Percentiles rank a stretch among this genome's conserved stretches.
Evolutionary conservation across 1,140 invertebrate genomes (phyloP).

Genomic region (Euura lappo): DNA sequence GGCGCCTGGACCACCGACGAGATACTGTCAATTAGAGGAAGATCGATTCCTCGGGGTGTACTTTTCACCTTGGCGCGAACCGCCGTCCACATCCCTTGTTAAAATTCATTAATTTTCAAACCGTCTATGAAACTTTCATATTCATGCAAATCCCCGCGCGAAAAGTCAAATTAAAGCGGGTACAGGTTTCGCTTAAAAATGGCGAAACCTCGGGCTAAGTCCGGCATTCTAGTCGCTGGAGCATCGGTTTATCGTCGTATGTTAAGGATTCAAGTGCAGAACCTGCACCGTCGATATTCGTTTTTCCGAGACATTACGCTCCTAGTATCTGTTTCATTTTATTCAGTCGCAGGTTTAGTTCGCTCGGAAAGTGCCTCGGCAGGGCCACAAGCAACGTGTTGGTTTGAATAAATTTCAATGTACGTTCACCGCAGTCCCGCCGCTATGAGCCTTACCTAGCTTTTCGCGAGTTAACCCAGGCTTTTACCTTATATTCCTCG

Average conservation of each 20-base stretch:
- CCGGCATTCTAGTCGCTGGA: no score
- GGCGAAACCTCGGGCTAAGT: neutral
- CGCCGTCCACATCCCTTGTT: slow-evolving; percentile 42
- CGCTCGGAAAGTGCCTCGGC: neutral
- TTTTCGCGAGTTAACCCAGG: neutral
- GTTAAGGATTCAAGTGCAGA: neutral
- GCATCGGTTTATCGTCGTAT: neutral
- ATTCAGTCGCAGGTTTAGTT: neutral
- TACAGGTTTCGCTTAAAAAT: neutral
- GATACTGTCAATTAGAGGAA: no score
- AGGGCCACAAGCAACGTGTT: neutral
- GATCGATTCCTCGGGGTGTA: no score
- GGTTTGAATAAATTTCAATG: neutral
- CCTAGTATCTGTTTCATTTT: neutral
- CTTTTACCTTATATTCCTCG: neutral
- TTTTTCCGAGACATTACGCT: neutral
- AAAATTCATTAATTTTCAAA: slow-evolving; percentile 59
- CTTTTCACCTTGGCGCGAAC: no score
- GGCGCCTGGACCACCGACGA: no score
- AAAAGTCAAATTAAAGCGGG: neutral
- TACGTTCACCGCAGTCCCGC: neutral
- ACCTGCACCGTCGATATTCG: neutral
- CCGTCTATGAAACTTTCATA: slow-evolving; percentile 57
- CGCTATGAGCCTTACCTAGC: neutral
- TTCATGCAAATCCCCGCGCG: slow-evolving; percentile 52